phyloP scores from a whole-genome alignment of 2,113 vertebrate species.

The Delphinapterus leucas region DNA sequence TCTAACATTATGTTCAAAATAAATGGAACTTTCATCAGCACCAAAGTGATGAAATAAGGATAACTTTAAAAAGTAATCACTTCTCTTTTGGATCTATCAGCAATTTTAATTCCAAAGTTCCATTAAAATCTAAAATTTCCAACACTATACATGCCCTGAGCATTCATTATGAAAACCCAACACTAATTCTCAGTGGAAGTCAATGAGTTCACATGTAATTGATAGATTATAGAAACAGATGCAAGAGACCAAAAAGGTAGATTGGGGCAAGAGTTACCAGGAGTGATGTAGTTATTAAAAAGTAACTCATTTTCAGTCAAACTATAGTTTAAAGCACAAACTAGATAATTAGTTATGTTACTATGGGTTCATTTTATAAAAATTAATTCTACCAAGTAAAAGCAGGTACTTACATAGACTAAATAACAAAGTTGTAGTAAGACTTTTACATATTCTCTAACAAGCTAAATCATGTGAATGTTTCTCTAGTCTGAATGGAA shows the following conservation, averaged over 20 bases:
- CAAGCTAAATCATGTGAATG: background rate
- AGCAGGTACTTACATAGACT: background rate
- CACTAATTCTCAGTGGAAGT: background rate
- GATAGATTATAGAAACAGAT: background rate
- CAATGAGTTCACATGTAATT: background rate
- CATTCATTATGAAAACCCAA: background rate
- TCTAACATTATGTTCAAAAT: background rate
- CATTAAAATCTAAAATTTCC: background rate
- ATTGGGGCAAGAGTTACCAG: background rate
- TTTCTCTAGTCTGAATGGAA: background rate
- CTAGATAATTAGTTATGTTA: background rate
- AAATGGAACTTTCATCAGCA: background rate
- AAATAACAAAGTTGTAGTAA: background rate
- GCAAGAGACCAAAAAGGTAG: background rate
- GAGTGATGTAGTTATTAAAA: background rate
- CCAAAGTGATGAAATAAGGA: background rate
- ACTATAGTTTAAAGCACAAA: background rate
- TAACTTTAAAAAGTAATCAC: background rate
- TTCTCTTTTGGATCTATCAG: background rate
- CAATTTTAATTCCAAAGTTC: background rate
- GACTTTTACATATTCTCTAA: background rate
- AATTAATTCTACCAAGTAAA: background rate
- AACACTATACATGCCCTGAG: background rate
- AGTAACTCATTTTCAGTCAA: background rate
- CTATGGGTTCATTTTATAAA: background rate